Base-by-base conservation (phyloP, 2,113 vertebrate species). In the Arothron firmamentum region DNA sequence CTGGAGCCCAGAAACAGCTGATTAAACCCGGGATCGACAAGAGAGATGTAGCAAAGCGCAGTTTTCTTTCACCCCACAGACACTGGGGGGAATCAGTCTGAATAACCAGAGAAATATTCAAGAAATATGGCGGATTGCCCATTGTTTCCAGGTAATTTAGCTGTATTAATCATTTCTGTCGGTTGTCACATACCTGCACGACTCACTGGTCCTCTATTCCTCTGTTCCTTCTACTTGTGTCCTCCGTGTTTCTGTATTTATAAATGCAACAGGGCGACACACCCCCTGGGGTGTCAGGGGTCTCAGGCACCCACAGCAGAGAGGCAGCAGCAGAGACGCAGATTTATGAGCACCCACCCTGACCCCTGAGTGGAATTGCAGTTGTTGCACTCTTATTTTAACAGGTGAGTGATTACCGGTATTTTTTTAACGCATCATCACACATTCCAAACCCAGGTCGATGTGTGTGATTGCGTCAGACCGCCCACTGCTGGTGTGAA, bases 261-360 rank as follows among this genome's bases (percentile, higher is more conserved):
- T 82, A 83, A 46, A 48, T 17, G 65, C 18, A 59, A 65, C 62
- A 65, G 70, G 4, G 31, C 62, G 77, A 80, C 78, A 72, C 79
- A 54, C 80, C 84, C 78, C 72, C 50, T 15, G 55, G 28, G n/a
- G 31, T 63, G 41, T 25, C 19, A 38, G 41, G 60, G 34, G 28
- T 25, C 62, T 43, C 23, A 47, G 42, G 20, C 61, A 21, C 18
- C 1, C 20, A n/a, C 25, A 20, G 43, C 11, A 46, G 45, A 31
- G 25, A 56, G 51, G 51, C 59, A 50, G 50, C 64, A 52, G 28
- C 46, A 64, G 50, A 28, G 19, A n/a, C 43, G 50, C 43, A 70
- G 51, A 67, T 52, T 79, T 70, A 38, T 56, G 41, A 59, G 5
- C 38, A 9, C 16, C 14, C 19, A 0, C 31, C 47, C 47, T 2